A percentile compares a stretch with the other conserved stretches of the same genome.
These are phyloP conservation scores for Hydropsyche betteni DNA, from an alignment of 2,888 invertebrate species.

Conservation along the genomic window DNA sequence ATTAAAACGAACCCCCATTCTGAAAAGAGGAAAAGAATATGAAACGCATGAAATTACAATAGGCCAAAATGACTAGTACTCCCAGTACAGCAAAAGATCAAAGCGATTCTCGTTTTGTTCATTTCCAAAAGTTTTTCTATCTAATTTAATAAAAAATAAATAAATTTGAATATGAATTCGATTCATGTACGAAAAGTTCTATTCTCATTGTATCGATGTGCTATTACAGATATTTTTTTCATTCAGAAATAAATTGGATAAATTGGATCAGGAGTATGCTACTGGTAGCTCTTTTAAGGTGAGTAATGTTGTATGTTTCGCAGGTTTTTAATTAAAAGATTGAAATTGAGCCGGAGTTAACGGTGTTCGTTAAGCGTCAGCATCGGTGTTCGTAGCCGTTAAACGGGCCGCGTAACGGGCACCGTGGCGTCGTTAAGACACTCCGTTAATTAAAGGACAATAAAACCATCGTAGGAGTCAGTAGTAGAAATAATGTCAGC, in stretches of 20 bases:
- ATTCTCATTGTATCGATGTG: no score
- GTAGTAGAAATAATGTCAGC: conserved; percentile 20
- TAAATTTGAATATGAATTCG: no score
- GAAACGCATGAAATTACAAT: conserved; percentile 20
- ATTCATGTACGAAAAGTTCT: no score
- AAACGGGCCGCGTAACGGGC: conserved; percentile 40
- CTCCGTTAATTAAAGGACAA: conserved; percentile 50
- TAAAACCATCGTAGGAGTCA: conserved; percentile 43
- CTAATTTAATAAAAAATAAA: no score
- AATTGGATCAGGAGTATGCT: no score
- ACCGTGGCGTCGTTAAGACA: conserved; percentile 43
- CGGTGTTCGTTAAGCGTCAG: conserved; percentile 31
- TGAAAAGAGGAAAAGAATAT: conserved; percentile 12
- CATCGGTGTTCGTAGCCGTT: conserved; percentile 18
- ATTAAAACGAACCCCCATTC: background rate
- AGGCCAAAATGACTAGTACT: background rate
- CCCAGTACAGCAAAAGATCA: no score
- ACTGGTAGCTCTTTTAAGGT: no score
- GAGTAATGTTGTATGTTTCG: no score
- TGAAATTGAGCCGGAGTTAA: conserved; percentile 30
- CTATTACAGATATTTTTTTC: no score
- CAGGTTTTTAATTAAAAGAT: conserved; percentile 36
- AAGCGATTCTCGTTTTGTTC: no score
- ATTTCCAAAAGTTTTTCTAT: no score
- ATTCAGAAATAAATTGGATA: no score